phyloP scores from a whole-genome alignment of 1,140 invertebrate species.

The Zaprionus inermis region DNA sequence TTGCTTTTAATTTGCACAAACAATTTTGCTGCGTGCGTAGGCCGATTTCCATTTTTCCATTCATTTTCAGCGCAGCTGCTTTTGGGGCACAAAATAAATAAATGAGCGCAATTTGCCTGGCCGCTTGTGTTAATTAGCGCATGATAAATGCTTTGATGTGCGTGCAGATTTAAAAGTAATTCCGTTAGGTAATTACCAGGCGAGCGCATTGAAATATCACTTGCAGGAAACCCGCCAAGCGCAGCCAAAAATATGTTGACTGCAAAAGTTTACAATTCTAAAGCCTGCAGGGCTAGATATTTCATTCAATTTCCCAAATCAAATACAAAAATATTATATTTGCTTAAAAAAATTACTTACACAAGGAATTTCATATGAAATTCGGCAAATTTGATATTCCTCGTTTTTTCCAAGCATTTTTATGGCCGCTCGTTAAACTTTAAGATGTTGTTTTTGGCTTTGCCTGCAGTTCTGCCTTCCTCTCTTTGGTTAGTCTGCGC shows the following conservation, averaged over 20 bases:
- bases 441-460: conserved; percentile 32
- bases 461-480: conserved; percentile 3
- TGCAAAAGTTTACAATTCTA: not conserved
- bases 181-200: not conserved
- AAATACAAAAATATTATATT: not conserved
- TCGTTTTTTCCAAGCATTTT: conserved; percentile 16
- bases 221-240: not conserved
- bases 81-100: conserved; percentile 4
- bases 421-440: conserved; percentile 37
- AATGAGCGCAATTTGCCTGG: conserved; percentile 16
- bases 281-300: too few relatives aligned
- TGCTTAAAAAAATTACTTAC: not conserved
- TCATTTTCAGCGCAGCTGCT: too few relatives aligned
- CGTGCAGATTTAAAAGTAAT: conserved; percentile 14
- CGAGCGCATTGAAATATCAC: not conserved
- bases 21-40: conserved; percentile 37
- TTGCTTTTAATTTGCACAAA: conserved; percentile 59
- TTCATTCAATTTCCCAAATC: not conserved
- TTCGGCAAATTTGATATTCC: conserved; percentile 2
- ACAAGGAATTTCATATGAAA: not conserved
- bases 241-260: not conserved
- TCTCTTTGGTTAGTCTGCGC: conserved; percentile 14
- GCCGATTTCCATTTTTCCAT: conserved; percentile 34
- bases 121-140: conserved; percentile 53
- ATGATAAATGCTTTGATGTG: conserved; percentile 52